Conservation (phyloP, 2,797 vertebrate genomes). For the Phalanger gymnotis region DNA sequence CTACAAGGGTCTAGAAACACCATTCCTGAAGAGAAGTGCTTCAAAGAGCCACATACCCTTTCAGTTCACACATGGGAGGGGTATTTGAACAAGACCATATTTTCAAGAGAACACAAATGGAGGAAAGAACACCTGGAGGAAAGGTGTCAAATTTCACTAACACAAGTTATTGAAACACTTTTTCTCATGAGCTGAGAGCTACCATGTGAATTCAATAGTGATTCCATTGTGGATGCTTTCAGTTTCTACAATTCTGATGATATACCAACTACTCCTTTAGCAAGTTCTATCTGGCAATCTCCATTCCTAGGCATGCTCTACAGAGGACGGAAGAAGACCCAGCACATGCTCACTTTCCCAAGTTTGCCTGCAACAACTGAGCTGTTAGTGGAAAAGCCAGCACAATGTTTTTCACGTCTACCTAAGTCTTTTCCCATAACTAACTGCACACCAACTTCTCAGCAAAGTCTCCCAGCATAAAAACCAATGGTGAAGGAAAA, state of each 20-base stretch:
- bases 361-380: not conserved
- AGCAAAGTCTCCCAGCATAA: not conserved
- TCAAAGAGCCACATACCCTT: not conserved
- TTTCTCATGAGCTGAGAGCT: constrained; percentile 12
- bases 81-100: not conserved
- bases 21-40: not conserved
- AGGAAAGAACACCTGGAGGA: not conserved
- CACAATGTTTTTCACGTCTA: not conserved
- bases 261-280: not conserved
- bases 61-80: not conserved
- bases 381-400: constrained; percentile 25
- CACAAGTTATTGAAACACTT: not conserved
- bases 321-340: not conserved
- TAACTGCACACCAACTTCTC: not conserved
- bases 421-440: not conserved
- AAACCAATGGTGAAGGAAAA: not conserved
- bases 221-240: not conserved
- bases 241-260: constrained; percentile 4
- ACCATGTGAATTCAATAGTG: not conserved
- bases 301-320: not conserved
- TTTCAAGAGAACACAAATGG: not conserved
- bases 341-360: not conserved
- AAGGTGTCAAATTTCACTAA: not conserved
- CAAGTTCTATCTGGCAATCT: not conserved
- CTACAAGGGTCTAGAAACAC: constrained; percentile 1